phyloP scores from a whole-genome alignment of 2,797 vertebrate species.

The Epinephelus coioides region DNA sequence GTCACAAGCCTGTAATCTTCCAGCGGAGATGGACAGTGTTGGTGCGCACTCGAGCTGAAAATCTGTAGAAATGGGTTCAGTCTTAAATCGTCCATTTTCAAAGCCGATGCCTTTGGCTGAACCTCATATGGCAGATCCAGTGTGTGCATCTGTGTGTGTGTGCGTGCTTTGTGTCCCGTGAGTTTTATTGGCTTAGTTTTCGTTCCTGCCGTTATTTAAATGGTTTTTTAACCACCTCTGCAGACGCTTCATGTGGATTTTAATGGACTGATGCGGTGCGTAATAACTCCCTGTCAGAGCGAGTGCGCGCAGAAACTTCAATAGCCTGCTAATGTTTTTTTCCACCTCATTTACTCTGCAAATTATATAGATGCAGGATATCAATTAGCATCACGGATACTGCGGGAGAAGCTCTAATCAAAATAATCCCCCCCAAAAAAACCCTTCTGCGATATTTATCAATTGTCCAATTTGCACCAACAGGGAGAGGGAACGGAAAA shows the following conservation, averaged over 20 bases:
- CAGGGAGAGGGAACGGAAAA: conserved; percentile 2
- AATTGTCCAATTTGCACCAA: conserved; percentile 58
- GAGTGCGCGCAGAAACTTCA: conserved; percentile 59
- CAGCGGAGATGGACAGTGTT: conserved; percentile 21
- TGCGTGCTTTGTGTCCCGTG: conserved; percentile 27
- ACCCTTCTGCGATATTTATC: conserved; percentile 50
- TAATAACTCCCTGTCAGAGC: conserved; percentile 72
- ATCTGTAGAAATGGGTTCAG: conserved; percentile 37
- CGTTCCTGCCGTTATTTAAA: conserved; percentile 68
- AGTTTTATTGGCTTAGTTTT: conserved; percentile 71
- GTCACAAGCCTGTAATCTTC: conserved; percentile 59
- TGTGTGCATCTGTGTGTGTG: conserved; percentile 11
- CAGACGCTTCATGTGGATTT: conserved; percentile 78
- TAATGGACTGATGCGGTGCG: conserved; percentile 78
- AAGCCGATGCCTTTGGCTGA: conserved; percentile 32
- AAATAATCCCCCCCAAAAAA: conserved; percentile 38
- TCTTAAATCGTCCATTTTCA: conserved; percentile 49
- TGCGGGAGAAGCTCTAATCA: conserved; percentile 37
- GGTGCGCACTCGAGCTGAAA: conserved; percentile 43
- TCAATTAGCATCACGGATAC: conserved; percentile 56
- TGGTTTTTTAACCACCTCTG: conserved; percentile 68
- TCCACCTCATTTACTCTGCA: conserved; percentile 69
- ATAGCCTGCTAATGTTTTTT: conserved; percentile 65
- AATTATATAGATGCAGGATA: conserved; percentile 63
- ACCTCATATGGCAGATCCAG: not conserved